Conservation (phyloP, 2,113 vertebrate species). For the Ailurus styani region DNA sequence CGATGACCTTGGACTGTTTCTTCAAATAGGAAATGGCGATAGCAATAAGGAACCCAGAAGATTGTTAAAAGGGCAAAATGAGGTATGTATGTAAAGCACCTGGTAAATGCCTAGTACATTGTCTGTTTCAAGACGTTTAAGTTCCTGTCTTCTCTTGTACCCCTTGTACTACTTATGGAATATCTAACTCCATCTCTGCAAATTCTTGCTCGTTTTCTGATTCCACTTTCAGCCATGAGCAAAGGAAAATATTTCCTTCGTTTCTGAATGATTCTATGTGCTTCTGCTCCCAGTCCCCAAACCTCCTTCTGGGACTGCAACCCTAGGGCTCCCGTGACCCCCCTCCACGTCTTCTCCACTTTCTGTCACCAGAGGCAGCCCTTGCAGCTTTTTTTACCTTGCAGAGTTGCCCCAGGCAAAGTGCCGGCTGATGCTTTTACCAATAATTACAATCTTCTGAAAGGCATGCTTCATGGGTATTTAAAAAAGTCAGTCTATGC, state of each 20-base stretch:
- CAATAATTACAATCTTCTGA: slow-evolving; percentile 37
- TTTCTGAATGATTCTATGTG: slow-evolving; percentile 4
- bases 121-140: not conserved
- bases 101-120: not conserved
- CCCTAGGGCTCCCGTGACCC: not conserved
- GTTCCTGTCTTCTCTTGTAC: not conserved
- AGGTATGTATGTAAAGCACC: not conserved
- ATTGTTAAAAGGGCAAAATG: slow-evolving; percentile 14
- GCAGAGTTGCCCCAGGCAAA: not conserved
- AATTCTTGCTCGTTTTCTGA: not conserved
- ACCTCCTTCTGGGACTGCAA: not conserved
- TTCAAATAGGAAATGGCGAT: not conserved
- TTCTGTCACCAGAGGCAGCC: slow-evolving; percentile 7
- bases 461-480: not conserved
- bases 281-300: not conserved
- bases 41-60: not conserved
- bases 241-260: not conserved
- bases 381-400: not conserved
- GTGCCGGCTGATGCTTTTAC: not conserved
- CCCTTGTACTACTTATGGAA: not conserved
- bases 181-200: not conserved
- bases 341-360: not conserved
- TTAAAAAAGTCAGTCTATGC: not conserved
- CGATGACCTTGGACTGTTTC: not conserved
- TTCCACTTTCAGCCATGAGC: not conserved